These are phyloP conservation scores for Hirundichthys speculiger DNA, from an alignment of 2,113 vertebrate genomes.

Conservation along the genomic window DNA sequence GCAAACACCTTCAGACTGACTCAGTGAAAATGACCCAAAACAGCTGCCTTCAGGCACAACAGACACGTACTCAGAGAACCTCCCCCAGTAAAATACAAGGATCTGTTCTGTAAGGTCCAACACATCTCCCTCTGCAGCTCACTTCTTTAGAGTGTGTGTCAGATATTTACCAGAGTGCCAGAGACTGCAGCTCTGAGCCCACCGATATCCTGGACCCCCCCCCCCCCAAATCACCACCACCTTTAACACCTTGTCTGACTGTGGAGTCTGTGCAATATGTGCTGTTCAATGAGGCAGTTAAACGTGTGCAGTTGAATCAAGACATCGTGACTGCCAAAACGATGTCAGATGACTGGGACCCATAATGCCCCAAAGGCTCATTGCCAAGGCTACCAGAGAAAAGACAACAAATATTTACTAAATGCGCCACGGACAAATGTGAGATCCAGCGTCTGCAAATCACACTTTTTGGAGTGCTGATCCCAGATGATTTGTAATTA, in stretches of 20 bases:
- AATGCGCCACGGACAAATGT: slow-evolving; percentile 34
- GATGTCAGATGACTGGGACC: slow-evolving; percentile 64
- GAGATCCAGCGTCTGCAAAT: slow-evolving; percentile 15
- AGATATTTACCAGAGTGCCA: slow-evolving; percentile 63
- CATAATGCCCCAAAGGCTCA: slow-evolving; percentile 39
- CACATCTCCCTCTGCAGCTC: slow-evolving; percentile 30
- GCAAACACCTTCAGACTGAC: slow-evolving; percentile 48
- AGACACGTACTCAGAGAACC: slow-evolving; percentile 19
- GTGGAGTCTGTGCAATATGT: slow-evolving; percentile 15
- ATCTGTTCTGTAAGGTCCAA: slow-evolving; percentile 46
- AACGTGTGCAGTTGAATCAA: slow-evolving; percentile 17
- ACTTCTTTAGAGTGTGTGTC: slow-evolving; percentile 57
- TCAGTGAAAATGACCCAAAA: slow-evolving; percentile 47
- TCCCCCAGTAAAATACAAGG: slow-evolving; percentile 15
- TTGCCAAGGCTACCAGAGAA: slow-evolving; percentile 57
- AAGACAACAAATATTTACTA: slow-evolving; percentile 56
- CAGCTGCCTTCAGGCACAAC: not conserved
- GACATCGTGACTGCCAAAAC: slow-evolving; percentile 54
- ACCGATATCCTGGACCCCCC: slow-evolving; percentile 48
- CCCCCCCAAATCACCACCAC: too few species aligned
- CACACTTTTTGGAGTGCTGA: not conserved
- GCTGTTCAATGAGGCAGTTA: slow-evolving; percentile 36
- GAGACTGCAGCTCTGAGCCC: slow-evolving; percentile 30
- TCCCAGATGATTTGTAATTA: not conserved
- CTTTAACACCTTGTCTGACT: slow-evolving; percentile 51